These are phyloP conservation scores for Aporrectodea caliginosa DNA, from an alignment of 1,140 invertebrate genomes.

Conservation along the genomic window DNA sequence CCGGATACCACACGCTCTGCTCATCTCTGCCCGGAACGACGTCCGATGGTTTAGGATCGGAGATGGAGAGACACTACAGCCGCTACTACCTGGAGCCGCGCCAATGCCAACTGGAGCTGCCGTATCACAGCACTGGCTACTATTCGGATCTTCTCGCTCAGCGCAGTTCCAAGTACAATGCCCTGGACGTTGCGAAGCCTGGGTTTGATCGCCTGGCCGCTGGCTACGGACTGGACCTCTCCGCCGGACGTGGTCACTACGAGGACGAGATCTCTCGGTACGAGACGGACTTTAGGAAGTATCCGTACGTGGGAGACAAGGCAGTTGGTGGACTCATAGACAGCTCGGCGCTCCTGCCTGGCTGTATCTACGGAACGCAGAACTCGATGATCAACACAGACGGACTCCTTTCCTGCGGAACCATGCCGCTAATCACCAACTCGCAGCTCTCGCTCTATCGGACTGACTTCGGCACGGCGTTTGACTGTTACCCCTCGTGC, in stretches of 20 bases:
- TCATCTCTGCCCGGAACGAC: conserved; percentile 40
- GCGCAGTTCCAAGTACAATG: conserved; percentile 43
- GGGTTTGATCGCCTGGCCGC: conserved; percentile 41
- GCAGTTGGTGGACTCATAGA: neutral
- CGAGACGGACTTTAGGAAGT: conserved; percentile 43
- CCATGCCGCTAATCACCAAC: neutral
- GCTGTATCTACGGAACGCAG: neutral
- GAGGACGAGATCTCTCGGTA: conserved; percentile 43
- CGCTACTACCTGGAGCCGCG: conserved; percentile 49
- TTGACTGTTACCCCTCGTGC: neutral
- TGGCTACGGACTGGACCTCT: conserved; percentile 49
- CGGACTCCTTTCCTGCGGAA: neutral
- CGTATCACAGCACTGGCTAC: conserved; percentile 47
- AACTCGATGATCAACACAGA: neutral
- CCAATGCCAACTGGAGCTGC: conserved; percentile 48
- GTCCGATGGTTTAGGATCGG: conserved; percentile 45
- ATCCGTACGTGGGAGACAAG: conserved; percentile 29
- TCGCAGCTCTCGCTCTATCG: neutral
- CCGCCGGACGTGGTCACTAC: conserved; percentile 41
- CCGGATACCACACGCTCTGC: conserved; percentile 43
- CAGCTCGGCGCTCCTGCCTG: neutral
- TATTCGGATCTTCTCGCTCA: conserved; percentile 43
- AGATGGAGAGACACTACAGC: conserved; percentile 48
- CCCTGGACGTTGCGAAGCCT: conserved; percentile 46
- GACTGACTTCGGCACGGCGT: neutral